phyloP scores from a whole-genome alignment of 2,113 vertebrate genomes.

The Ictalurus furcatus region DNA sequence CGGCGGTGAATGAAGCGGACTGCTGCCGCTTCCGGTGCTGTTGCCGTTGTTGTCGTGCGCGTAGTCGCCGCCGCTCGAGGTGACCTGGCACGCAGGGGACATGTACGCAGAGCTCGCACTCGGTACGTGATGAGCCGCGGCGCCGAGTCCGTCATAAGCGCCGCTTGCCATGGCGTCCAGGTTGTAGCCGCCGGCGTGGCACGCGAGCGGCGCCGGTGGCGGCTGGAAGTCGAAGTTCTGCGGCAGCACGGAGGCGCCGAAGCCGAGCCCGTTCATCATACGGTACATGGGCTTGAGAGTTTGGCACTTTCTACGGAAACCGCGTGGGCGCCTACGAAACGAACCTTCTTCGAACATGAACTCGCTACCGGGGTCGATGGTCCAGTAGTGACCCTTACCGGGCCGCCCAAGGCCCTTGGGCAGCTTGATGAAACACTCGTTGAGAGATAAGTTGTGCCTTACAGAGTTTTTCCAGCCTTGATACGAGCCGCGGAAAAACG shows the following conservation, averaged over 20 bases:
- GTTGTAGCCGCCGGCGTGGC: conserved; percentile 84
- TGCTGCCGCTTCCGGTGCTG: conserved; percentile 79
- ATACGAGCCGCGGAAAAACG: conserved; percentile 92
- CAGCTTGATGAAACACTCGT: conserved; percentile 90
- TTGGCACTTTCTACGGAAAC: conserved; percentile 94
- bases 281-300: conserved; percentile 90
- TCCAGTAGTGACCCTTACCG: conserved; percentile 97
- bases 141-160: conserved; percentile 80
- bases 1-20: conserved; percentile 85
- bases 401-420: conserved; percentile 92
- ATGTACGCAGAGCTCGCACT: conserved; percentile 87
- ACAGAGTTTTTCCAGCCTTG: conserved; percentile 98
- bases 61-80: conserved; percentile 77
- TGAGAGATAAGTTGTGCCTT: conserved; percentile 87
- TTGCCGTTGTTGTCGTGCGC: conserved; percentile 84
- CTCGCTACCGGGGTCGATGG: conserved; percentile 93
- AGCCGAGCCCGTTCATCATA: conserved; percentile 89
- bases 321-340: conserved; percentile 91
- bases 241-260: conserved; percentile 84
- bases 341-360: conserved; percentile 99
- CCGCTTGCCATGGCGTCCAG: conserved; percentile 86
- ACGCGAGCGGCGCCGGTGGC: conserved; percentile 81
- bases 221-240: conserved; percentile 93
- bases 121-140: conserved; percentile 81
- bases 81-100: conserved; percentile 83